phyloP scores from a whole-genome alignment of 1,140 invertebrate species.

The Hylaeus anthracinus region DNA sequence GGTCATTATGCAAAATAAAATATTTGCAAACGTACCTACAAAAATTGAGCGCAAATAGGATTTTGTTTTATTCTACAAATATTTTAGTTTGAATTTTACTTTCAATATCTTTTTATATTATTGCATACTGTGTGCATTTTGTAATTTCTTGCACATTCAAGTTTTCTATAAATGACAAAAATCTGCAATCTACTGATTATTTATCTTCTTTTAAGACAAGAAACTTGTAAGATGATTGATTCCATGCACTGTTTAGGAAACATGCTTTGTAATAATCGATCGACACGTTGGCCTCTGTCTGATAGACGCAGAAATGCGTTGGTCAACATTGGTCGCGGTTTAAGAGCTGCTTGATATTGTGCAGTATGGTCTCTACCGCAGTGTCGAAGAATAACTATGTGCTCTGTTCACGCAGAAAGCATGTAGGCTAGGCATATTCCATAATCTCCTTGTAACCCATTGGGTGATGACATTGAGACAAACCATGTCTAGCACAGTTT shows the following conservation, averaged over 20 bases:
- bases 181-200: background rate
- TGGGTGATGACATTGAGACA: slow-evolving; percentile 85
- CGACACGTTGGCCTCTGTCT: slow-evolving; percentile 52
- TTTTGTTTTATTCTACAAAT: too few relatives aligned
- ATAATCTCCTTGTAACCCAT: slow-evolving; percentile 86
- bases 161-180: too few relatives aligned
- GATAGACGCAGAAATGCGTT: slow-evolving; percentile 62
- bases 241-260: background rate
- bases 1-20: too few relatives aligned
- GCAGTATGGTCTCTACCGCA: slow-evolving; percentile 71
- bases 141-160: too few relatives aligned
- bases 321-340: slow-evolving; percentile 66
- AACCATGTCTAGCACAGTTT: slow-evolving; percentile 86
- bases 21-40: too few relatives aligned
- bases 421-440: slow-evolving; percentile 86
- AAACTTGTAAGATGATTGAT: too few relatives aligned
- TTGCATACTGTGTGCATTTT: too few relatives aligned
- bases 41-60: too few relatives aligned
- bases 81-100: too few relatives aligned
- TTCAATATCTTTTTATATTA: too few relatives aligned
- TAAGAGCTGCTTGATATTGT: slow-evolving; percentile 75
- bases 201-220: background rate
- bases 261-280: background rate
- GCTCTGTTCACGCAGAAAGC: slow-evolving; percentile 77
- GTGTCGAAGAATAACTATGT: slow-evolving; percentile 75